These are phyloP conservation scores for Myripristis jacobus DNA, from an alignment of 2,797 vertebrate genomes.

Conservation along the genomic window DNA sequence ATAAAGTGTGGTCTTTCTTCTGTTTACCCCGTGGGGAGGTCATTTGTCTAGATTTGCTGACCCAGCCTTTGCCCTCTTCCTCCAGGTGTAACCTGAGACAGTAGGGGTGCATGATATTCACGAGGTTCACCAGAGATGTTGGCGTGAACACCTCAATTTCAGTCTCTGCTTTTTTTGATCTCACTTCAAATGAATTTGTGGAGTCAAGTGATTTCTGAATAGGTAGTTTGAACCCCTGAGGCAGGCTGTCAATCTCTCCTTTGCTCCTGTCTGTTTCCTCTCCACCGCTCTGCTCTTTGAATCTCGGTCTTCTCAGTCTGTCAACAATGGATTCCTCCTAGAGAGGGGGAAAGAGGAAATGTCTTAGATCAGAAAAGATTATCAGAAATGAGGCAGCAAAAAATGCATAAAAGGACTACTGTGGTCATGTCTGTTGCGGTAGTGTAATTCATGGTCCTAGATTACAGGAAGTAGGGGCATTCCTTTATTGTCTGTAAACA, in stretches of 20 bases:
- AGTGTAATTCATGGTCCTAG: too few relatives aligned
- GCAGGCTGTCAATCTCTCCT: not conserved
- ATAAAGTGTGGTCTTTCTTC: conserved; percentile 23
- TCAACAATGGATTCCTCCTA: conserved; percentile 53
- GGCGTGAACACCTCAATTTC: conserved; percentile 75
- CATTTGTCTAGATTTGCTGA: not conserved
- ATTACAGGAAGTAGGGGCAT: too few relatives aligned
- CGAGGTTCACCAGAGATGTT: conserved; percentile 87
- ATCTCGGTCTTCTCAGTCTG: conserved; percentile 59
- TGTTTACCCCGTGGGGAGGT: not conserved
- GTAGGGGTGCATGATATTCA: conserved; percentile 94
- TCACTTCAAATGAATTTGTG: conserved; percentile 2
- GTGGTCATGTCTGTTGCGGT: too few relatives aligned
- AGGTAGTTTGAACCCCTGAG: conserved; percentile 33
- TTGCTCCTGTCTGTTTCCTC: conserved; percentile 80
- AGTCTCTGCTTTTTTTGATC: conserved; percentile 35
- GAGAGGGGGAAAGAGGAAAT: not conserved
- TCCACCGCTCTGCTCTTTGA: conserved; percentile 78
- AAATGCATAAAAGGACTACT: too few relatives aligned
- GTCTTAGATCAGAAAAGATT: not conserved
- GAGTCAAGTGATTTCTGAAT: conserved; percentile 29
- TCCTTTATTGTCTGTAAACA: too few relatives aligned
- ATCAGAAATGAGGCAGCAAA: not conserved
- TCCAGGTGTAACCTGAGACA: conserved; percentile 84
- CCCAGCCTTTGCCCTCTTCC: conserved; percentile 65